A percentile compares a stretch with the other conserved stretches of the same genome.
Conservation (phyloP, 2,888 invertebrate species). For the Cerastoderma edule region DNA sequence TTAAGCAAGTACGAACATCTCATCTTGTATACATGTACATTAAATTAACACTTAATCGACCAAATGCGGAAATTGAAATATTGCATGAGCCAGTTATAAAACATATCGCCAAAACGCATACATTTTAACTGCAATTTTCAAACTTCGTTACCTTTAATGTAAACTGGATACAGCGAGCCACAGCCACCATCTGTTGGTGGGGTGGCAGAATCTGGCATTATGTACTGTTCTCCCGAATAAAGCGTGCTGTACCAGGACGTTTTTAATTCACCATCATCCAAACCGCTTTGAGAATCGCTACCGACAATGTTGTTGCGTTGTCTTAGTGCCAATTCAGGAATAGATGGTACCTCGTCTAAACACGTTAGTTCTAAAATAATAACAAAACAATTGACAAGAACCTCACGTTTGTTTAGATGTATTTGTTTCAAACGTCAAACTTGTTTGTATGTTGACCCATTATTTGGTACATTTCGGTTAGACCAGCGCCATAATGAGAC, state of each 20-base stretch:
- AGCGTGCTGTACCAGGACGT: slow-evolving; percentile 13
- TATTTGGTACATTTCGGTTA: no score
- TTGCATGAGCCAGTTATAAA: no score
- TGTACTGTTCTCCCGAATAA: neutral
- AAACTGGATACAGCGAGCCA: slow-evolving; percentile 8
- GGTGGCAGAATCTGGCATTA: slow-evolving; percentile 18
- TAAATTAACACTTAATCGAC: no score
- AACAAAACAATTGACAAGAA: neutral
- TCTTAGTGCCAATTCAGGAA: neutral
- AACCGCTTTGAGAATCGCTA: neutral
- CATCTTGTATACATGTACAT: no score
- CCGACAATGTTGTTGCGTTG: slow-evolving; percentile 15
- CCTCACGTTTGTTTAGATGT: no score
- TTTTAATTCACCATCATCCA: slow-evolving; percentile 6
- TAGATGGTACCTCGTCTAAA: slow-evolving; percentile 3
- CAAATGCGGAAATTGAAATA: no score
- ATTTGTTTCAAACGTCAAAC: no score
- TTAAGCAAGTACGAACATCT: no score
- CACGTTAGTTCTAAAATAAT: slow-evolving; percentile 26
- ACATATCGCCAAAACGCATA: no score
- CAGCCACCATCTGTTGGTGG: neutral
- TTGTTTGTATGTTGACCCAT: no score
- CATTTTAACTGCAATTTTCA: no score
- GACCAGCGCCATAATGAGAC: no score
- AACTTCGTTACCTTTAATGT: slow-evolving; percentile 15